A percentile compares a stretch with the other conserved stretches of the same genome.
Conservation (phyloP, 2,797 vertebrate species). For the Adelosebastes latens region DNA sequence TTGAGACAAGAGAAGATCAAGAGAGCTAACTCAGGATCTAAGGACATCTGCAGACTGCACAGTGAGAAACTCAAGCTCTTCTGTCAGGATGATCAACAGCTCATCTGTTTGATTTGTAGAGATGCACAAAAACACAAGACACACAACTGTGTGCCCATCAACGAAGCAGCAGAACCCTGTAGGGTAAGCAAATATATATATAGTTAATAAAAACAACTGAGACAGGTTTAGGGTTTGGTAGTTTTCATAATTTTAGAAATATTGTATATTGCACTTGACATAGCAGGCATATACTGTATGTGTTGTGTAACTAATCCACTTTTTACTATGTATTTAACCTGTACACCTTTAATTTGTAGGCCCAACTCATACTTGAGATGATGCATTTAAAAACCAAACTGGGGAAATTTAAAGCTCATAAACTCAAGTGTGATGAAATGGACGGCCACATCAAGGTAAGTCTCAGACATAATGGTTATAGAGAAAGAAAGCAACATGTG, state of each 20-base stretch:
- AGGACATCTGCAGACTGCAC: constrained; percentile 34
- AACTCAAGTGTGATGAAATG: not conserved
- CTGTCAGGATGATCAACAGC: constrained; percentile 32
- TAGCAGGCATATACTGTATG: not conserved
- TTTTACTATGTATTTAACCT: not conserved
- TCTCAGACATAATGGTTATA: fast-evolving
- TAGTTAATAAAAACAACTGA: no score
- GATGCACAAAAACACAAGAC: constrained; percentile 22
- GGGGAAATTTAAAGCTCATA: fast-evolving
- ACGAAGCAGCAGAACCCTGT: constrained; percentile 9
- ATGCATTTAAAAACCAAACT: constrained; percentile 11
- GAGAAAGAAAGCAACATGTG: not conserved
- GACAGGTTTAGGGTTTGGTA: fast-evolving
- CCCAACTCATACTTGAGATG: not conserved
- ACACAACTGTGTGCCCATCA: constrained; percentile 26
- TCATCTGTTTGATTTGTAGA: constrained; percentile 53
- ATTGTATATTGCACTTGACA: not conserved
- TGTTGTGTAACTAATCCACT: fast-evolving
- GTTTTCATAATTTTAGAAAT: no score
- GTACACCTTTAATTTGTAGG: not conserved
- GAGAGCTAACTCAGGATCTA: not conserved
- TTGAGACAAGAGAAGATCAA: constrained; percentile 1
- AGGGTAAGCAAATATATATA: constrained; percentile 14
- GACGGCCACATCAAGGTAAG: constrained; percentile 28
- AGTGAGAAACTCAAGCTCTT: constrained; percentile 31